Evolutionary conservation across 1,140 invertebrate genomes (phyloP), one percentile per base, ranked within the genome.

Genomic region (Conus betulinus): DNA sequence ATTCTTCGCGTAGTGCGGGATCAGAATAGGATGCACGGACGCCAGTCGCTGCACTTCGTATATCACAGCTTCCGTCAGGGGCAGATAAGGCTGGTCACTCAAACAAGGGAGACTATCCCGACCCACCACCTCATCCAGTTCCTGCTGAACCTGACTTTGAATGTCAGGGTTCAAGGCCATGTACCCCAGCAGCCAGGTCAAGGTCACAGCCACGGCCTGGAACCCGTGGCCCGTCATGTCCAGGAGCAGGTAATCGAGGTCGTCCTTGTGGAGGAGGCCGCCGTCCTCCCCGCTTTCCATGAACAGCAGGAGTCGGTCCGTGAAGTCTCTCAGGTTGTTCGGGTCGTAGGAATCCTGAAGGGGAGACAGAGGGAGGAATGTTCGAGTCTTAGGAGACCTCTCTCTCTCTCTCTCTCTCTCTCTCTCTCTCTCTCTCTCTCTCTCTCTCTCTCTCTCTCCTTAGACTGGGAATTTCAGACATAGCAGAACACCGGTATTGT

Each of bases 201-300:
- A 93, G 0, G 98, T 98, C 0, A 97, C 97, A 52, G 98, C 95
- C 0, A 98, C 97, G 0, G 98, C 98, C 93, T 99, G 98, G 57
- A 97, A 96, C 0, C 98, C 98, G 55, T 98, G 98, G 0, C 98
- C 98, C 92, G 98, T 98, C 86, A 99, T 95, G 95, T 99, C 98
- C 17, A 94, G 85, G 27, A 94, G 84, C 23, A 94, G 83, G 84
- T 88, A 89, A 76, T 93, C 91, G 55, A 93, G 91, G 55, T 94
- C 93, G 55, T 91, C 90, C 23, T 89, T 89, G n/a, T 90, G 88
- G 20, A 94, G 88, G 55, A 92, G 27, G 3, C 91, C 91, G 10
- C 84, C 76, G 76, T 94, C 93, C 85, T 93, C 92, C 71, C 93
- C 90, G 57, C 81, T 88, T 90, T 94, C 94, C 63, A 94, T 79